Percentiles rank a stretch among this genome's conserved stretches.
Conservation (phyloP, 1,140 invertebrate species). For the Drosophila lini region DNA sequence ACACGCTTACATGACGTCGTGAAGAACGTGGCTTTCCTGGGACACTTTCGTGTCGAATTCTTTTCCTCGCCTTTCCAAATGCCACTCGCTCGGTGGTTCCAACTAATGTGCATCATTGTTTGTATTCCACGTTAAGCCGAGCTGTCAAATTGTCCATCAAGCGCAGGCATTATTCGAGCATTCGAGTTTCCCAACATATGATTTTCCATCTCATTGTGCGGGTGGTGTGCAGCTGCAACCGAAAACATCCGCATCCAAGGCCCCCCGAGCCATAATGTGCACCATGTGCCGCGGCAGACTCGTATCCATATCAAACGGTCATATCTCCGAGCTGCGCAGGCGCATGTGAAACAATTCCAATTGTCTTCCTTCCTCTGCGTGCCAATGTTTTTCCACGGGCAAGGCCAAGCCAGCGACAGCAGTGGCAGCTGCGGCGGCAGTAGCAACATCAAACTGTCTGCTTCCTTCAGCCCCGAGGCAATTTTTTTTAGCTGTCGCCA, state of each 20-base stretch:
- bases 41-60: conserved; percentile 36
- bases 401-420: conserved; percentile 51
- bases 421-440: conserved; percentile 1
- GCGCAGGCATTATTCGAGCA: conserved; percentile 23
- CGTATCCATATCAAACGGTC: conserved; percentile 46
- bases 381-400: conserved; percentile 52
- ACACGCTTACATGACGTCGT: conserved; percentile 18
- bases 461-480: conserved; percentile 11
- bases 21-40: conserved; percentile 5
- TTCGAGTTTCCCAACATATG: conserved; percentile 24
- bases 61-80: conserved; percentile 25
- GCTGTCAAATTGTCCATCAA: conserved; percentile 60
- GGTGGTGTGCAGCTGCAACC: conserved; percentile 37
- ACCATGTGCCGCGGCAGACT: conserved; percentile 10
- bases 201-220: conserved; percentile 42
- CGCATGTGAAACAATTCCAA: conserved; percentile 62
- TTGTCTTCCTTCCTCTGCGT: conserved; percentile 53
- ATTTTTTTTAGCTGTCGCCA: conserved; percentile 33
- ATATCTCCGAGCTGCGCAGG: conserved; percentile 39
- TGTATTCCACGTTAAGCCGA: conserved; percentile 26
- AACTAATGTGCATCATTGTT: conserved; percentile 57
- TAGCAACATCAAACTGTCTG: conserved; percentile 28
- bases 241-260: conserved; percentile 51
- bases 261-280: conserved; percentile 1
- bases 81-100: conserved; percentile 32